Base-by-base conservation (phyloP, 2,888 invertebrate species). In the Dexiosoma caninum region DNA sequence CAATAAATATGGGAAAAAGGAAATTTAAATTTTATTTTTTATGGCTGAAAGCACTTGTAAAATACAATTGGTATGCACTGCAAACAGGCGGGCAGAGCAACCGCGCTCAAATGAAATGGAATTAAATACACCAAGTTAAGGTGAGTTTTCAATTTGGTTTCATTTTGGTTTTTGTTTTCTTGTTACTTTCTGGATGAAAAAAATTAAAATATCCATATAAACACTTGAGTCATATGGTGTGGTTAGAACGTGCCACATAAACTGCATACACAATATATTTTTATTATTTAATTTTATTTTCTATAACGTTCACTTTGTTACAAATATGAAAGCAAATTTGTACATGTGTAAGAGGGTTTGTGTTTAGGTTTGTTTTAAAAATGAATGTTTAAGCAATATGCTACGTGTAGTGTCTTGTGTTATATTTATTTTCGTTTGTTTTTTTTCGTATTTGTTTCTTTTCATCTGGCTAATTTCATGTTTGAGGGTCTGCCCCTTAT, bases 241-340 rank as follows among this genome's bases (percentile, higher is more conserved):
- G 86, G 85, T 84, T 83, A 72, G 67, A 76, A 76, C 59, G 74
- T 75, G 55, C 53, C 30, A 55, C 49, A 74, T 70, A 87, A 86
- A 84, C 85, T 85, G 85, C 87, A 70, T 55, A 74, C 70, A 37
- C 46, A 27, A 27, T 21, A 35, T 53, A 40, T 14, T 21, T 14
- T 21, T 60, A 8, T 19, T 46, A 21, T 40, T 30, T 59, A 12
- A 27, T 35, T 32, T 27, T 35, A 21, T 12, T 51, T 44, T 46
- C 9, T 53, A 6, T 55, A 14, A 35, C 57, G 1, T 3, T 42
- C 19, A 8, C 30, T 30, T 35, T 19, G 1, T 23, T n/a, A 51
- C 7, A 67, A 30, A 51, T 19, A 53, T 0, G 7, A 19, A 23
- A 27, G n/a, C 2, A 30, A 30, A 30, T 12, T 8, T 12, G 7